Evolutionary conservation across 2,888 invertebrate genomes (phyloP), one percentile per base, ranked within the genome.

Genomic region (Drosophila monieri): DNA sequence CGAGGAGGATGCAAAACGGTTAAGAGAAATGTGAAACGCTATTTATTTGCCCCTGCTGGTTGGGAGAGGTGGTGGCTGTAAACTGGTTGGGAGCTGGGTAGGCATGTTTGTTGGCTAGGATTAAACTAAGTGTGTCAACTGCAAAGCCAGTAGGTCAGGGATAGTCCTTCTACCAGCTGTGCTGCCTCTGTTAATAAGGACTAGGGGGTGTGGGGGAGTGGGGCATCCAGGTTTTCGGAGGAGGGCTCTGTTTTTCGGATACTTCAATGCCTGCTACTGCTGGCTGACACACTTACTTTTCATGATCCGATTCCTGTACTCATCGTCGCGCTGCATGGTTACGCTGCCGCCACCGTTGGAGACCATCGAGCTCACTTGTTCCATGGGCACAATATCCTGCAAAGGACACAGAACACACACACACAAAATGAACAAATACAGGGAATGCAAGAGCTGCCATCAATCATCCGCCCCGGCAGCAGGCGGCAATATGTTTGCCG

Each of bases 321-420:
- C 91, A 81, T 92, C 91, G 71, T 91, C 91, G 62, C 90, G 90
- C 73, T 90, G 90, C 84, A 91, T 89, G 70, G 91, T 89, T 15
- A 90, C 89, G 60, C 91, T 90, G 65, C 91, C 91, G 44, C 90
- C 91, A 15, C 91, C 91, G 71, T 90, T 90, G 65, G 91, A 91
- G 60, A 90, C 90, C 83, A 90, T 89, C 69, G 90, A 91, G 87
- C 91, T 91, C 52, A 90, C 88, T 86, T 91, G 90, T 80, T 92
- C 91, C 92, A 91, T 91, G 68, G 91, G 91, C 78, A 91, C 90
- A 86, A 91, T 91, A 80, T 91, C 91, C 91, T 91, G 80, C 52
- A 88, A 88, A n/a, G 43, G 46, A 46, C 47, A 56, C 8, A 14
- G 12, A 30, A 27, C 35, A 68, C 35, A 68, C 67, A 46, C 54